Conservation (phyloP, 1,140 invertebrate species). For the Meloidogyne exigua region DNA sequence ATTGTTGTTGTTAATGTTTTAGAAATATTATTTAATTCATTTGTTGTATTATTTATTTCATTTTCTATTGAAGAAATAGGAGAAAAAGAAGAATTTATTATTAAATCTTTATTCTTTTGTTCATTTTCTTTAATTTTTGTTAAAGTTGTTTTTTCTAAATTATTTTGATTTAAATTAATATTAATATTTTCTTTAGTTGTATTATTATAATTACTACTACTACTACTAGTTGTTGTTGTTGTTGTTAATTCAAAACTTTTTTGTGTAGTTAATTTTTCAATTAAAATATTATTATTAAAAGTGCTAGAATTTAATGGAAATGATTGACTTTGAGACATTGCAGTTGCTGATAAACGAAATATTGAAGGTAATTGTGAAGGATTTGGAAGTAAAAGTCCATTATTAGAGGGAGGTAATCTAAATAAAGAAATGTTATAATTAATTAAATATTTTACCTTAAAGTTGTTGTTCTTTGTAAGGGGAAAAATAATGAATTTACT, state of each 20-base stretch:
- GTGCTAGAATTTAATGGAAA: neutral
- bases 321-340: constrained; percentile 14
- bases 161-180: too few relatives aligned
- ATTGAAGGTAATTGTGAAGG: constrained; percentile 25
- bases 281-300: neutral
- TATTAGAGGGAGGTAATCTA: neutral
- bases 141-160: neutral
- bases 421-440: too few relatives aligned
- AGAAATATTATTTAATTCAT: too few relatives aligned
- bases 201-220: neutral
- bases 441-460: neutral
- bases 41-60: neutral
- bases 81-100: neutral
- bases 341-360: constrained; percentile 22
- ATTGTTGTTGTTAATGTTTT: too few relatives aligned
- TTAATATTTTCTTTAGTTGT: too few relatives aligned
- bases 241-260: constrained; percentile 8
- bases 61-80: neutral
- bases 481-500: neutral
- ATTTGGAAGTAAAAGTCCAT: constrained; percentile 15
- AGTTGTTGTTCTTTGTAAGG: neutral
- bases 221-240: too few relatives aligned
- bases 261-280: neutral
- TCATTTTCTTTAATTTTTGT: neutral
- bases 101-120: neutral